These are phyloP conservation scores for Aethina tumida DNA, from an alignment of 1,140 invertebrate genomes.

Conservation along the genomic window DNA sequence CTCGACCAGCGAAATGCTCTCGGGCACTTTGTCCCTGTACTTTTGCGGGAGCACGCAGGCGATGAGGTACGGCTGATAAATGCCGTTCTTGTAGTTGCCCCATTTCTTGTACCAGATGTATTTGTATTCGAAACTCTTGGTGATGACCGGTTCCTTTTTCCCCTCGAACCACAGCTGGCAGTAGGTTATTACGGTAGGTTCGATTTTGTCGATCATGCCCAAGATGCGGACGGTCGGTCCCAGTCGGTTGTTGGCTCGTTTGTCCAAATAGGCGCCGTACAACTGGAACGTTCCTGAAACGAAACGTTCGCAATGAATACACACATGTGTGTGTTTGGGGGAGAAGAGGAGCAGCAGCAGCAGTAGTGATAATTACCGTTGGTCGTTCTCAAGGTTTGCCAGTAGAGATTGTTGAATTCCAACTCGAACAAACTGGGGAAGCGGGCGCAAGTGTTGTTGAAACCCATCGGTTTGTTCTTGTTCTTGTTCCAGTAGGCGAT, in stretches of 20 bases:
- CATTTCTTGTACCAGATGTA: slow-evolving; percentile 92
- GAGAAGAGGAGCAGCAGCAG: too few relatives aligned
- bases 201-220: slow-evolving; percentile 82
- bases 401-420: slow-evolving; percentile 86
- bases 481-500: slow-evolving; percentile 74
- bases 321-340: too few relatives aligned
- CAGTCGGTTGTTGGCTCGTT: slow-evolving; percentile 60
- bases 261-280: slow-evolving; percentile 83
- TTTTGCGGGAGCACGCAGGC: slow-evolving; percentile 74
- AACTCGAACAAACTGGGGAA: slow-evolving; percentile 81
- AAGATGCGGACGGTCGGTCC: slow-evolving; percentile 77
- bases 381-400: slow-evolving; percentile 69
- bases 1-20: slow-evolving; percentile 75
- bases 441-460: slow-evolving; percentile 63
- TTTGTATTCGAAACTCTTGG: slow-evolving; percentile 78
- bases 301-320: too few relatives aligned
- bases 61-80: slow-evolving; percentile 84
- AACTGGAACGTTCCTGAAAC: slow-evolving; percentile 85
- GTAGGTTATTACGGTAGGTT: slow-evolving; percentile 69
- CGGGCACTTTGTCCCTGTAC: slow-evolving; percentile 62
- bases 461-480: slow-evolving; percentile 62
- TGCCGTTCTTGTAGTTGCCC: slow-evolving; percentile 88
- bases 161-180: slow-evolving; percentile 89
- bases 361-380: too few relatives aligned
- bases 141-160: slow-evolving; percentile 63